Base-by-base conservation (phyloP, 1,140 invertebrate species). In the Streblospio benedicti region DNA sequence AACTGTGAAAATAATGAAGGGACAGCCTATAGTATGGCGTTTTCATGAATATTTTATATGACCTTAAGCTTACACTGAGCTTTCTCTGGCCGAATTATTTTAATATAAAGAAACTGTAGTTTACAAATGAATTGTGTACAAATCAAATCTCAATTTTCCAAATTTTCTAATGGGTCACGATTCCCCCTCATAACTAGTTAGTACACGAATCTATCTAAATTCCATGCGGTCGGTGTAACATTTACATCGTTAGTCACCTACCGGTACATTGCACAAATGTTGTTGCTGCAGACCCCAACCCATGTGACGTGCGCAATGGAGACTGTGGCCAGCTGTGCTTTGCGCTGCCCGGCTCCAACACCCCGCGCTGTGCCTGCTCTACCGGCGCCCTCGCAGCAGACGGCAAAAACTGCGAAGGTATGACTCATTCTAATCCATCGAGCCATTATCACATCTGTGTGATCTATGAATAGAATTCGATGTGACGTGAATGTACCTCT, bases 261-360 rank as follows among this genome's bases (percentile, higher is more conserved):
- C 2, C 38, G 2, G n/a, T 38, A 9, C n/a, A 9, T 38, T 9
- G 9, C 35, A n/a, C 35, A 38, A 9, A 9, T 38, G 9, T 9
- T 38, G 9, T 38, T 56, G 9, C 23, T 6, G 27, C 23, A 56
- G 31, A 89, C 69, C 78, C 81, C 0, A 96, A 96, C 80, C 92
- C 94, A 0, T 99, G 96, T 71, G 86, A 85, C 1, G 79, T 79
- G 0, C 88, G 94, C 66, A 98, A 98, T 63, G 69, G 72, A 2
- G 88, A 87, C 6, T 99, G 95, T 74, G 86, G 91, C 58, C 95
- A 99, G 71, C 79, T 99, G 0, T 99, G 96, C 73, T 99, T 98
- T 75, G 90, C 93, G 14, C 87, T 87, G 69, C 91, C 93, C 0
- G 72, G 71, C 58, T 68, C 47, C 38, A 62, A 71, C 49, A 67